Conservation (phyloP, 2,797 vertebrate genomes). For the Austrolebias charrua region DNA sequence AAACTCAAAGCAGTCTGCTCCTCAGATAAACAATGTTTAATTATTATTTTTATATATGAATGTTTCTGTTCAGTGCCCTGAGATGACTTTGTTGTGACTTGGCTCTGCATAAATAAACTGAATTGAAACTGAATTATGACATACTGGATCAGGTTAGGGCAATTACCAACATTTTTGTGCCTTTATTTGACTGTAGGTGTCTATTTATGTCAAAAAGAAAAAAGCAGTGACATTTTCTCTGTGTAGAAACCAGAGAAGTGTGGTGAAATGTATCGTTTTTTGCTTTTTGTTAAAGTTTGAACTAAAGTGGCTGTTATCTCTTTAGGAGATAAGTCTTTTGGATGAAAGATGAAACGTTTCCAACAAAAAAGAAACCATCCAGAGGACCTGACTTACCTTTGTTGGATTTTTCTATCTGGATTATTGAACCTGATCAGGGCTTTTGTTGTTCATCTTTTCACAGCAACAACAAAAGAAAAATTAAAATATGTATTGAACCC, state of each 20-base stretch:
- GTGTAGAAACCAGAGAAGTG: neutral
- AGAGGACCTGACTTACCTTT: no score
- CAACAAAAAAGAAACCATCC: no score
- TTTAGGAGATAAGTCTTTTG: neutral
- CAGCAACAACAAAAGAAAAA: neutral
- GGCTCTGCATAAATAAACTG: no score
- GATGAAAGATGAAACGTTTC: no score
- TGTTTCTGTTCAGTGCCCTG: no score
- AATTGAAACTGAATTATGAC: neutral
- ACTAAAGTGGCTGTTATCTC: neutral
- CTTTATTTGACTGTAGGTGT: slow-evolving; percentile 1
- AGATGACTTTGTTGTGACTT: no score
- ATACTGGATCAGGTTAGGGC: slow-evolving; percentile 13
- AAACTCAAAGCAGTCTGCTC: no score
- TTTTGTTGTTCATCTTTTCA: neutral
- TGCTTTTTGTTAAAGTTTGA: no score
- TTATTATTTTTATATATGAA: no score
- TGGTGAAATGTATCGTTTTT: neutral
- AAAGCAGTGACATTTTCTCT: neutral
- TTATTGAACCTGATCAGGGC: no score
- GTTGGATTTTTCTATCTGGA: no score
- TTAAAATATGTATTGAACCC: neutral
- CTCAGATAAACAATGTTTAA: no score
- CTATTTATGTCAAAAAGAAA: neutral
- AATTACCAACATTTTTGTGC: neutral